phyloP scores from a whole-genome alignment of 2,113 vertebrate genomes.

The rat (Rattus norvegicus) region DNA sequence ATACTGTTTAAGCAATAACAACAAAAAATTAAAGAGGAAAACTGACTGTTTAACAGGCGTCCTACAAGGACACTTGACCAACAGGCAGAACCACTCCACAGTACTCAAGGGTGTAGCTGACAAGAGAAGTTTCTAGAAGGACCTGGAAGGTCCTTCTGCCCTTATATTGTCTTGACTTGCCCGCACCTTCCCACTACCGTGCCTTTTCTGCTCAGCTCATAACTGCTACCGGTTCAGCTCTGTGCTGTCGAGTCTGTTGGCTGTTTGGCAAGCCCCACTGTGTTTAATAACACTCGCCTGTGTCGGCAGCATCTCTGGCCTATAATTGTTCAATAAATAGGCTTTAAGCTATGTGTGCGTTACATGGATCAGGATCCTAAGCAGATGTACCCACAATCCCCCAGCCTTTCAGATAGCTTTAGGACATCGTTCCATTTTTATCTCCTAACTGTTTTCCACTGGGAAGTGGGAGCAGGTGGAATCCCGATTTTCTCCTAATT shows the following conservation, averaged over 20 bases:
- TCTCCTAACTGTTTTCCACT: neutral
- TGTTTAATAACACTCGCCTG: conserved; percentile 67
- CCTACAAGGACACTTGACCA: neutral
- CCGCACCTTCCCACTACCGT: neutral
- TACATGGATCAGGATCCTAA: conserved; percentile 19
- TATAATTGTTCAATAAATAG: conserved; percentile 70
- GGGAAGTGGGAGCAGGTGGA: neutral
- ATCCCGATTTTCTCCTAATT: conserved; percentile 4
- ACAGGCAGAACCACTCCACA: neutral
- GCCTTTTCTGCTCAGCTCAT: conserved; percentile 31
- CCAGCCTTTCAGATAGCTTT: neutral
- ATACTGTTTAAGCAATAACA: neutral
- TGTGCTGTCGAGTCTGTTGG: conserved; percentile 43
- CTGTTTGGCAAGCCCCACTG: conserved; percentile 58
- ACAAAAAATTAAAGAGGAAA: neutral
- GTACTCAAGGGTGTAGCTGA: no score
- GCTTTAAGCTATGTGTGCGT: conserved; percentile 8
- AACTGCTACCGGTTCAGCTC: conserved; percentile 31
- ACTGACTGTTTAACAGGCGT: neutral
- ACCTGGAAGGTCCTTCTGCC: neutral
- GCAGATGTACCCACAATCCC: neutral
- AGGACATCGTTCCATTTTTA: neutral
- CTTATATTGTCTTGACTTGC: neutral
- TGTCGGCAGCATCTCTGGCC: conserved; percentile 24
- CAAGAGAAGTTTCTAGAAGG: neutral